Base-by-base conservation (phyloP, 2,888 invertebrate species). In the Agrotis clavis region DNA sequence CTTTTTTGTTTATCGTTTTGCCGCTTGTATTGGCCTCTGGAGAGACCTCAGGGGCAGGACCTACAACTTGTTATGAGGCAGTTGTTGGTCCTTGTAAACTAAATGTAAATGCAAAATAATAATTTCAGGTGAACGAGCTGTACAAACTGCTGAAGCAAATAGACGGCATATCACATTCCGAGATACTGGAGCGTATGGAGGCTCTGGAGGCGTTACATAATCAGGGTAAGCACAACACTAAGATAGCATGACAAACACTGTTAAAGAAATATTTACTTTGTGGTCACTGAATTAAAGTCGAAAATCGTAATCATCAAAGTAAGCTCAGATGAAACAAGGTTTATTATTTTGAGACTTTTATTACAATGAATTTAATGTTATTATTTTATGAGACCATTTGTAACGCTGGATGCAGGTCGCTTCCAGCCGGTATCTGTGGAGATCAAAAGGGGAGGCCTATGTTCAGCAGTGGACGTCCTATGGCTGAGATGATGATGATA, bases 61-160 rank as follows among this genome's bases (percentile, higher is more conserved):
- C 35, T 35, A 35, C 35, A 35, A 35, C 35, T 7, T 35, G 35
- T 35, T 35, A 35, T 7, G 6, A 7, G 35, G 6, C 35, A 35
- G 5, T 30, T 25, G 25, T 25, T 25, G 25, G 25, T 25, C 25
- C 25, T 30, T 30, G 30, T 30, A 30, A 30, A 30, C 25, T 2
- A 25, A 30, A 30, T 30, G 4, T 30, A 4, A 30, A 30, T 35
- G 35, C 35, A 35, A 35, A 35, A 35, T 35, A 30, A n/a, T 62
- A 21, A 59, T 74, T 65, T 57, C 92, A 98, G 98, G 97, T 99
- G 78, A 96, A 97, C 66, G 98, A 99, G 90, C 94, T 99, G 77
- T 98, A 99, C 92, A 98, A 99, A 83, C 94, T 99, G 82, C 97
- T 99, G 83, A 98, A 98, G 92, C 98, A 98, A 92, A 98, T 98